Evolutionary conservation across 2,797 vertebrate species (phyloP), one percentile per base, ranked within the genome.

Genomic region (Sternotherus odoratus): DNA sequence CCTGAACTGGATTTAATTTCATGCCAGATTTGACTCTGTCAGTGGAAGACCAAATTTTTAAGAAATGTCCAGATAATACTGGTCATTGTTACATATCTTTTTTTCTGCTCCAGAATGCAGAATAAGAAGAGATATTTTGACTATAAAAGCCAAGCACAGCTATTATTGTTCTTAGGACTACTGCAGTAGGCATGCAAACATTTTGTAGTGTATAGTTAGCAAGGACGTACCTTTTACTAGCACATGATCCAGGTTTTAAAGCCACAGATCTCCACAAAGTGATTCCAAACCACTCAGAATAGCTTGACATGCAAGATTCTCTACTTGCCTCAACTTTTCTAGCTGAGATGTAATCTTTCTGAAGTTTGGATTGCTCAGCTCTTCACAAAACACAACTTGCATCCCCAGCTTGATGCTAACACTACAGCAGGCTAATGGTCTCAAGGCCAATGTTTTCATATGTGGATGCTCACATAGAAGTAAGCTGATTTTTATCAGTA

Each of bases 1-100:
- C 88, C 87, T 85, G 93, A 95, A 96, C 89, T 97, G 89, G 91
- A 96, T 97, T 96, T 95, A 96, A 97, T 97, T 97, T 97, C 97
- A 96, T 97, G 95, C 94, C 95, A 97, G 95, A 96, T 97, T 97
- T 97, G 95, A 93, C 85, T 91, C 85, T 87, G 79, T 97, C 96
- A 95, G 93, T 93, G 77, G 88, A 95, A 95, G 75, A 92, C 87
- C 93, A 95, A 90, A 95, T 95, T 94, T 89, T 94, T 91, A 92
- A 96, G 95, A 95, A 96, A 96, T 87, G 83, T 81, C 80, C 85
- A 96, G 85, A 91, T 93, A 95, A 93, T 81, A 87, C 48, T 33
- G 84, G 63, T 75, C 89, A 90, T 96, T 92, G 88, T 91, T 93
- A 93, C 88, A 89, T 91, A 86, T 93, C 66, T 93, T 90, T 93